These are phyloP conservation scores for Lontra canadensis DNA, from an alignment of 2,113 vertebrate species.

Conservation along the genomic window DNA sequence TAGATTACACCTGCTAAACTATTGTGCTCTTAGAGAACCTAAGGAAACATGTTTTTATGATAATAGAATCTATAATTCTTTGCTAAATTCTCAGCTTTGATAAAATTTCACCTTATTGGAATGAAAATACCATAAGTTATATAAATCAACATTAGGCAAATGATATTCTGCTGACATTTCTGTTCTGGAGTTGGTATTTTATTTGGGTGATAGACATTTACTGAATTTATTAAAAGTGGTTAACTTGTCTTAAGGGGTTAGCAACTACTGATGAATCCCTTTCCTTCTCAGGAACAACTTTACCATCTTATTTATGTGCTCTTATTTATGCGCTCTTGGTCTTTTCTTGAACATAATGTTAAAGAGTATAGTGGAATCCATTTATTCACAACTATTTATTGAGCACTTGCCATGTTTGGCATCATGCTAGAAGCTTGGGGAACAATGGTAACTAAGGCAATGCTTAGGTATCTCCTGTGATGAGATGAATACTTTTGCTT, in stretches of 20 bases:
- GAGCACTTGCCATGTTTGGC: neutral
- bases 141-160: slow-evolving; percentile 66
- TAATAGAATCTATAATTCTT: slow-evolving; percentile 50
- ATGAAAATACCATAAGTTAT: slow-evolving; percentile 43
- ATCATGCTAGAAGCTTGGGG: neutral
- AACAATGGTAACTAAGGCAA: neutral
- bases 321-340: neutral
- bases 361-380: neutral
- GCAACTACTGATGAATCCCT: neutral
- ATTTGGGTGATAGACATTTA: slow-evolving; percentile 55
- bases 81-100: slow-evolving; percentile 57
- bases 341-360: neutral
- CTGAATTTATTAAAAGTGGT: slow-evolving; percentile 55
- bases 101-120: slow-evolving; percentile 60
- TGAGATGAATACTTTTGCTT: neutral
- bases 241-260: slow-evolving; percentile 60
- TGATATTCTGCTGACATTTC: slow-evolving; percentile 71
- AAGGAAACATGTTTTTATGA: slow-evolving; percentile 53
- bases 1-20: slow-evolving; percentile 32
- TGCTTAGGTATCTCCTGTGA: neutral
- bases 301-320: slow-evolving; percentile 7
- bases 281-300: slow-evolving; percentile 27
- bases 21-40: slow-evolving; percentile 35
- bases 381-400: slow-evolving; percentile 8
- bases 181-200: slow-evolving; percentile 53